These are phyloP conservation scores for Canis aureus DNA, from an alignment of 2,113 vertebrate genomes.

Conservation along the genomic window DNA sequence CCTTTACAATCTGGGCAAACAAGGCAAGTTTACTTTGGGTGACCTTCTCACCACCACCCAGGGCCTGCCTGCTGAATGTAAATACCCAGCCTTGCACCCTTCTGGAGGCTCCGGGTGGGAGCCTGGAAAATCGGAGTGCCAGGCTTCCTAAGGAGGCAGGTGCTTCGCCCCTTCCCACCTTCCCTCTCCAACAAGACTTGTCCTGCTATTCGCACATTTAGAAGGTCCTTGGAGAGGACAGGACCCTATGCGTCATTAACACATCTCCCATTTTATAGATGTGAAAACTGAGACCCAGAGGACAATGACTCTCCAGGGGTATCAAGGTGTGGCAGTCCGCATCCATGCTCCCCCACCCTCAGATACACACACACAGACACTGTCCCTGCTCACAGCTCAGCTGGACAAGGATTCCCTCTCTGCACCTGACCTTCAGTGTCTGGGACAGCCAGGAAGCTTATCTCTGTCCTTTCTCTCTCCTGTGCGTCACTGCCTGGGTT, in stretches of 20 bases:
- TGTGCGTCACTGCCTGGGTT: constrained; percentile 57
- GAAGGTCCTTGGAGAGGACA: not conserved
- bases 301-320: not conserved
- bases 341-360: not conserved
- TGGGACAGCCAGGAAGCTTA: constrained; percentile 57
- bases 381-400: not conserved
- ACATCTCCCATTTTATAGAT: not conserved
- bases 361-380: not conserved
- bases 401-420: not conserved
- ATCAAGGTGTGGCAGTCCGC: not conserved
- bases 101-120: not conserved
- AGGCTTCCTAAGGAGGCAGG: not conserved
- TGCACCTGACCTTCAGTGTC: constrained; percentile 30
- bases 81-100: constrained; percentile 70
- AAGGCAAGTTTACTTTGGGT: constrained; percentile 85
- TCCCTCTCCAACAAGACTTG: not conserved
- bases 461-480: constrained; percentile 53
- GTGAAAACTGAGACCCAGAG: constrained; percentile 17
- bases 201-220: not conserved
- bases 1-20: constrained; percentile 82
- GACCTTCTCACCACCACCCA: constrained; percentile 85
- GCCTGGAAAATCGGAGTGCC: not conserved
- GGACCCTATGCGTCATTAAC: not conserved
- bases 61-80: constrained; percentile 80
- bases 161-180: not conserved